Evolutionary conservation across 2,888 invertebrate species (phyloP).

Genomic region (Choreutis nemorana): DNA sequence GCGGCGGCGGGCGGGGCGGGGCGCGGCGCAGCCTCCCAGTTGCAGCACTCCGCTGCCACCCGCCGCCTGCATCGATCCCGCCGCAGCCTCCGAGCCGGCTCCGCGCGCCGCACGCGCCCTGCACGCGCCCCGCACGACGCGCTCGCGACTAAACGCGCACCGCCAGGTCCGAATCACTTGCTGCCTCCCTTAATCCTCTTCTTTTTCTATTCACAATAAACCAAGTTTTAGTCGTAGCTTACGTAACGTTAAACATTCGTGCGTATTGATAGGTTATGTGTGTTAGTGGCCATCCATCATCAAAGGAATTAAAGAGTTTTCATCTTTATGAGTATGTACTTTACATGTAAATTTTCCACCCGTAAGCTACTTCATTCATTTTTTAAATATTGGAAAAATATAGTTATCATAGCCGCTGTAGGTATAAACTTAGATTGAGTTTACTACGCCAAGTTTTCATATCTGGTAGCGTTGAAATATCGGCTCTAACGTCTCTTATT

Average conservation of each 20-base stretch:
- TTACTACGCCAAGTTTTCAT: no score
- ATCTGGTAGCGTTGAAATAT: no score
- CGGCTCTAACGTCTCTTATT: no score
- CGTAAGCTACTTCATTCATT: no score
- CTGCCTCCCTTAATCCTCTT: constrained; percentile 11
- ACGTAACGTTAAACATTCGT: constrained; percentile 43
- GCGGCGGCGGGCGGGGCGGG: constrained; percentile 17
- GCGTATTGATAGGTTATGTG: constrained; percentile 47
- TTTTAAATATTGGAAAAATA: no score
- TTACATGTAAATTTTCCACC: not conserved
- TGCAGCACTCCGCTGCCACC: constrained; percentile 61
- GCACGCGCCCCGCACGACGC: constrained; percentile 30
- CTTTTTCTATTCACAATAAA: constrained; percentile 18
- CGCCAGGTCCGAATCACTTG: constrained; percentile 19
- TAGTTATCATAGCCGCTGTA: no score
- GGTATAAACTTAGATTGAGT: no score
- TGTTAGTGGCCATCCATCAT: constrained; percentile 20
- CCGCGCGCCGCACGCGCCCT: constrained; percentile 38
- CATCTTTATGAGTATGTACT: not conserved
- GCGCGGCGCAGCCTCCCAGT: constrained; percentile 43
- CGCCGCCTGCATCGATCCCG: constrained; percentile 63
- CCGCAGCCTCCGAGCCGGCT: constrained; percentile 32
- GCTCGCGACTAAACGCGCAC: constrained; percentile 19
- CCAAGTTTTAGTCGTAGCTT: constrained; percentile 40
- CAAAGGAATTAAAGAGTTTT: constrained; percentile 1